A percentile compares a stretch with the other conserved stretches of the same genome.
Evolutionary conservation across 2,113 vertebrate species (phyloP).

Genomic region (Leuciscus idus): DNA sequence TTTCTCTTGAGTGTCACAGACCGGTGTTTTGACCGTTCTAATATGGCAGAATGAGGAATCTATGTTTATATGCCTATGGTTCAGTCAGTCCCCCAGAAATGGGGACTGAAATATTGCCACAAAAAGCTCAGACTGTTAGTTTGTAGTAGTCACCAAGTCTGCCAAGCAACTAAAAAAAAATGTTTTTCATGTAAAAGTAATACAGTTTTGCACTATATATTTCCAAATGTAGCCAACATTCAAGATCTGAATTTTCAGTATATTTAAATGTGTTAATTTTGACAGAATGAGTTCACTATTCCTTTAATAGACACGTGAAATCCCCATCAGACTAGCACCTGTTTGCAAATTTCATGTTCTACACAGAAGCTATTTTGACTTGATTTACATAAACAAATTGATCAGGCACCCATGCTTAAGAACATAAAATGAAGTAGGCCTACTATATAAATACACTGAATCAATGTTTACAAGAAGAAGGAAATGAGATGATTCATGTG

Average conservation of each 20-base stretch:
- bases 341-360: constrained; percentile 6
- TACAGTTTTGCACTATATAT: too few species aligned
- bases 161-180: background rate
- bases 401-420: background rate
- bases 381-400: constrained; percentile 21
- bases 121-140: background rate
- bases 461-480: background rate
- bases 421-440: background rate
- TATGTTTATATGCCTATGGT: too few species aligned
- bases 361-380: background rate
- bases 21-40: too few species aligned
- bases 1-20: too few species aligned
- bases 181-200: background rate
- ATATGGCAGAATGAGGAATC: too few species aligned
- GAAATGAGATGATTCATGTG: background rate
- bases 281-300: background rate
- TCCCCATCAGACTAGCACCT: constrained; percentile 5
- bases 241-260: background rate
- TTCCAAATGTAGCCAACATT: too few species aligned
- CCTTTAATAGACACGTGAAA: background rate
- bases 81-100: too few species aligned
- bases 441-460: background rate
- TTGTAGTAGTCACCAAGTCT: background rate
- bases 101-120: background rate
- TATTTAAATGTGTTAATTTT: background rate